Percentiles rank a stretch among this genome's conserved stretches.
Evolutionary conservation across 2,797 vertebrate species (phyloP).

Genomic region (Oreochromis mossambicus): DNA sequence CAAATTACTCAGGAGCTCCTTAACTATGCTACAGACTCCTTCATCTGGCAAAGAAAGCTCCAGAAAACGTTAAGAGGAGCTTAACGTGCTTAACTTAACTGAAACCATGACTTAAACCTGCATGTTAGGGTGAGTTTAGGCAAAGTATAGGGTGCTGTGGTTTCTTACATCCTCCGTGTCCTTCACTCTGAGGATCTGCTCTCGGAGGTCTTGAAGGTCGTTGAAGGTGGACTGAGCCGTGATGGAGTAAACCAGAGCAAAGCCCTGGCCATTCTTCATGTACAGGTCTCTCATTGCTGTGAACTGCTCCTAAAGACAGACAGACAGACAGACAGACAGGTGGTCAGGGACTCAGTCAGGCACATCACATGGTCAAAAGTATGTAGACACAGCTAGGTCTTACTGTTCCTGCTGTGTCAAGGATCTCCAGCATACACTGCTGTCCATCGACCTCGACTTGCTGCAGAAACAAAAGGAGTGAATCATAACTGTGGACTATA

Average conservation of each 20-base stretch:
- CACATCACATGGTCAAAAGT: background rate
- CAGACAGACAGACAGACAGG: background rate
- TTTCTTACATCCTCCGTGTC: slow-evolving; percentile 71
- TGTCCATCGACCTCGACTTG: slow-evolving; percentile 97
- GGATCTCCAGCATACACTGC: slow-evolving; percentile 95
- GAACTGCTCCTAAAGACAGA: slow-evolving; percentile 86
- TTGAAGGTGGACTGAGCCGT: slow-evolving; percentile 97
- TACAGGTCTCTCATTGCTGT: slow-evolving; percentile 95
- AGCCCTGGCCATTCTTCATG: slow-evolving; percentile 97
- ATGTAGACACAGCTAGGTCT: slow-evolving; percentile 17
- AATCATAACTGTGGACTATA: background rate
- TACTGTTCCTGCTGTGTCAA: slow-evolving; percentile 97
- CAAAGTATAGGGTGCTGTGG: background rate
- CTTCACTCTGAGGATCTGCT: slow-evolving; percentile 96
- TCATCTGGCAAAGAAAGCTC: background rate
- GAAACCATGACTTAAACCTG: background rate
- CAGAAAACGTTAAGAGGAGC: background rate
- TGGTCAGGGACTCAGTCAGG: background rate
- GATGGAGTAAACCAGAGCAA: slow-evolving; percentile 95
- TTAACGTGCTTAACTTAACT: background rate
- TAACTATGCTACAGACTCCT: background rate
- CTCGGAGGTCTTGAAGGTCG: slow-evolving; percentile 91
- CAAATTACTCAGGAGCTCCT: background rate
- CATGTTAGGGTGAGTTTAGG: background rate
- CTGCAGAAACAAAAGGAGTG: slow-evolving; percentile 58